Evolutionary conservation across 2,888 invertebrate genomes (phyloP), one percentile per base, ranked within the genome.

Genomic region (Sesamia inferens): DNA sequence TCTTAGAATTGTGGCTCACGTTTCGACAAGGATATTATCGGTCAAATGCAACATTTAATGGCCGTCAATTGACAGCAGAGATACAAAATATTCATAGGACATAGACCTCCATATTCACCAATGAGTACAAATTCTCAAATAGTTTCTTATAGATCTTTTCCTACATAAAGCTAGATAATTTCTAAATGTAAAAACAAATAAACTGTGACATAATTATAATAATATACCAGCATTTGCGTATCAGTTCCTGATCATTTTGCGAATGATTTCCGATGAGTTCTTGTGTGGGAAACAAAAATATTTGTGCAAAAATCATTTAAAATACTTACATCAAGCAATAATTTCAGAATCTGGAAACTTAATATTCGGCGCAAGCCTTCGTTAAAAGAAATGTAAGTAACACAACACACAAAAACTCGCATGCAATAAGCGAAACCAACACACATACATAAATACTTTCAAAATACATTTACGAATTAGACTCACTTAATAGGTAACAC

Each of bases 371-470:
- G 16, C 61, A 78, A 85, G 76, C 68, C 4, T 39, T 48, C 48
- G 14, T 54, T 63, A 71, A 55, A 16, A 77, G 8, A 54, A 58
- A 31, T 31, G 31, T 31, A 58, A 55, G 31, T 31, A 58, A 55
- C 5, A 79, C 44, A 59, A 39, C 42, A 77, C 66, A 71, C 55
- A 57, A 66, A 59, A 74, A 72, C 59, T 75, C 62, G 75, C 71
- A 81, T 76, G 76, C 81, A 73, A 66, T 39, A 78, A 82, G 68
- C 82, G 14, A 64, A 72, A 68, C 58, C 61, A 73, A 74, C 47
- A 69, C 22, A 68, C 44, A 64, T 54, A 68, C 57, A 57, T 44
- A 61, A 48, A 57, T 24, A 61, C 54, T 11, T 47, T 39, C 5
- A 67, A 13, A 59, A 75, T 31, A 66, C 51, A n/a, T 48, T 13